Evolutionary conservation across 2,797 vertebrate genomes (phyloP).

Genomic region (Nannoperca australis): DNA sequence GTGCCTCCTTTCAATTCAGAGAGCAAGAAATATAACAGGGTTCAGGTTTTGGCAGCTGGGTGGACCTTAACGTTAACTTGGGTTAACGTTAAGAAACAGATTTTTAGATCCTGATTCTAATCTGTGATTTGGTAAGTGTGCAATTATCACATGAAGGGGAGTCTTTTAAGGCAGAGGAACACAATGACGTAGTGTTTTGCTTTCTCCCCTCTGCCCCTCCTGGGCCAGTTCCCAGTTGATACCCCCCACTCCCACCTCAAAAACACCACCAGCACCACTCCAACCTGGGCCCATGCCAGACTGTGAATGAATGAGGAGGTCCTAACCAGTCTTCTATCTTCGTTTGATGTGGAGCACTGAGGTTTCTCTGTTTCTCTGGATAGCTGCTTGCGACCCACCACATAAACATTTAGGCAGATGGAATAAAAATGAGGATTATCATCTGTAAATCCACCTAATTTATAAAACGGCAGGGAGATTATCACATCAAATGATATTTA

Average conservation of each 20-base stretch:
- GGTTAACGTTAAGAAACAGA: conserved; percentile 1
- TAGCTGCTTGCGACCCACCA: conserved; percentile 29
- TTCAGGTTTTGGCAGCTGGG: conserved; percentile 34
- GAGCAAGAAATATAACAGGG: conserved; percentile 17
- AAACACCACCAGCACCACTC: conserved; percentile 70
- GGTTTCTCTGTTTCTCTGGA: conserved; percentile 76
- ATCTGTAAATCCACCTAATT: conserved; percentile 2
- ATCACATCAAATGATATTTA: background rate
- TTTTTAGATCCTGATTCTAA: conserved; percentile 26
- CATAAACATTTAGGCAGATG: conserved; percentile 53
- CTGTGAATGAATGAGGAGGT: conserved; percentile 77
- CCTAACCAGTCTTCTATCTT: conserved; percentile 73
- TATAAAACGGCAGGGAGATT: background rate
- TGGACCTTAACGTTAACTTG: background rate
- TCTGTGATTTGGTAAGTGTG: conserved; percentile 43
- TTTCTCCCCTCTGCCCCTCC: conserved; percentile 55
- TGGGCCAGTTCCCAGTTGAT: conserved; percentile 68
- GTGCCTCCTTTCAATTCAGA: conserved; percentile 24
- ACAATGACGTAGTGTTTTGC: conserved; percentile 83
- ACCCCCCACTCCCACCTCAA: conserved; percentile 38
- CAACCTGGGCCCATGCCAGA: conserved; percentile 74
- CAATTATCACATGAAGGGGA: conserved; percentile 68
- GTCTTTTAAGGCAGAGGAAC: conserved; percentile 69
- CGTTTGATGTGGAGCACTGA: conserved; percentile 85
- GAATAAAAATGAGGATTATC: conserved; percentile 18